Base-by-base conservation (phyloP, 2,888 invertebrate species). In the Neoaliturus tenellus region DNA sequence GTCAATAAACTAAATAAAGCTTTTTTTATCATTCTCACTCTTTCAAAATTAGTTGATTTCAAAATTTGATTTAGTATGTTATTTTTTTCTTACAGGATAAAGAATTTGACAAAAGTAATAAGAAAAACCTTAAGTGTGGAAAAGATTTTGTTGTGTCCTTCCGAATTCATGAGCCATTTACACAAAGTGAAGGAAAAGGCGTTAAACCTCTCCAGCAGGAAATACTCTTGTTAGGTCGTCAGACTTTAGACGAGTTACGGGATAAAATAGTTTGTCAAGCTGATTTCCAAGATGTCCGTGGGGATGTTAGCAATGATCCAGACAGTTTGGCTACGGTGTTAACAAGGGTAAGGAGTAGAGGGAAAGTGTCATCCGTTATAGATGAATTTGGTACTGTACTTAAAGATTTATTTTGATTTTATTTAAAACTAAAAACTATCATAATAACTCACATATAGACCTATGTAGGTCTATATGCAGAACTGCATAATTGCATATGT, bases 281-380 rank as follows among this genome's bases (percentile, higher is more conserved):
- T 20, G 69, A 69, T n/a, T 69, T 33, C 17, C 69, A 69, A 35
- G 69, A 69, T 69, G 69, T 69, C 33, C 69, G 69, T 17, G 69
- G 69, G 33, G 69, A 69, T 33, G n/a, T 69, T n/a, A 69, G 69
- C 69, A 3, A 69, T 10, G 31, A 35, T 10, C 69, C 69, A 2
- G 35, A 69, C 31, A 33, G n/a, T 8, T 8, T 31, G 25, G 23
- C 25, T 2, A 58, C 58, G 12, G 28, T 28, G 14, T 3, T 58
- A n/a, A 14, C 58, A 23, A 58, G 58, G 58, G 58, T 58, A 58
- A 6, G 51, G 17, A 5, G 14, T 14, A 20, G 17, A n/a, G n/a
- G n/a, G n/a, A n/a, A n/a, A n/a, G n/a, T n/a, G n/a, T n/a, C n/a
- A n/a, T n/a, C n/a, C n/a, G n/a, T n/a, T n/a, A n/a, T n/a, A n/a